phyloP scores from a whole-genome alignment of 2,888 invertebrate species.

The Emmelina monodactyla region DNA sequence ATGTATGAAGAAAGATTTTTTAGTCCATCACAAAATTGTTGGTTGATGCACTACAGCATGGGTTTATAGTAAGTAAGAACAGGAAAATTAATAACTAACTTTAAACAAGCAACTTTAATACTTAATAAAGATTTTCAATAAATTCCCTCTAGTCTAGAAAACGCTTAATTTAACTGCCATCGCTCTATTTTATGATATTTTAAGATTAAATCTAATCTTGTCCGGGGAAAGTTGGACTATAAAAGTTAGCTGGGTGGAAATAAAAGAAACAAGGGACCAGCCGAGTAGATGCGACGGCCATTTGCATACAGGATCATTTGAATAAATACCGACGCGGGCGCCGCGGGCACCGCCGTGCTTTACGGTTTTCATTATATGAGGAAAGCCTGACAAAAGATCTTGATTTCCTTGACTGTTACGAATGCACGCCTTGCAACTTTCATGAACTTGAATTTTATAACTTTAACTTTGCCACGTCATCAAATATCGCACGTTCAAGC shows the following conservation, averaged over 20 bases:
- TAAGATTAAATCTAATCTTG: slow-evolving; percentile 44
- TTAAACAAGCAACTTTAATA: too few species aligned
- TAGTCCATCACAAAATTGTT: too few species aligned
- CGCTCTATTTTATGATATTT: too few species aligned
- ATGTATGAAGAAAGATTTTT: too few species aligned
- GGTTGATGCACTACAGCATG: too few species aligned
- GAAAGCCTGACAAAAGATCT: slow-evolving; percentile 14
- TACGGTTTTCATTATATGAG: slow-evolving; percentile 25
- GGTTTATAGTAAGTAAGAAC: too few species aligned
- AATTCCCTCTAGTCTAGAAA: too few species aligned
- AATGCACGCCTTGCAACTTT: background rate
- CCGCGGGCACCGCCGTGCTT: slow-evolving; percentile 21
- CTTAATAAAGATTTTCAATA: too few species aligned
- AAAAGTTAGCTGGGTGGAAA: slow-evolving; percentile 34
- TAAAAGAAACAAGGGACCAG: slow-evolving; percentile 33
- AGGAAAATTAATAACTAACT: too few species aligned
- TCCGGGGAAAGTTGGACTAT: slow-evolving; percentile 37
- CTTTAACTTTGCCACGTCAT: background rate
- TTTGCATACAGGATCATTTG: slow-evolving; percentile 39
- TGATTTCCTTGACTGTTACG: slow-evolving; percentile 6
- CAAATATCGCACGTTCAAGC: background rate
- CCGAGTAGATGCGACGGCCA: slow-evolving; percentile 35
- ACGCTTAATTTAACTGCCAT: too few species aligned
- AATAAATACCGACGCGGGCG: slow-evolving; percentile 25
- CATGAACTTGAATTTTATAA: too few species aligned